Evolutionary conservation across 2,113 vertebrate species (phyloP).

Genomic region (Austrofundulus limnaeus): DNA sequence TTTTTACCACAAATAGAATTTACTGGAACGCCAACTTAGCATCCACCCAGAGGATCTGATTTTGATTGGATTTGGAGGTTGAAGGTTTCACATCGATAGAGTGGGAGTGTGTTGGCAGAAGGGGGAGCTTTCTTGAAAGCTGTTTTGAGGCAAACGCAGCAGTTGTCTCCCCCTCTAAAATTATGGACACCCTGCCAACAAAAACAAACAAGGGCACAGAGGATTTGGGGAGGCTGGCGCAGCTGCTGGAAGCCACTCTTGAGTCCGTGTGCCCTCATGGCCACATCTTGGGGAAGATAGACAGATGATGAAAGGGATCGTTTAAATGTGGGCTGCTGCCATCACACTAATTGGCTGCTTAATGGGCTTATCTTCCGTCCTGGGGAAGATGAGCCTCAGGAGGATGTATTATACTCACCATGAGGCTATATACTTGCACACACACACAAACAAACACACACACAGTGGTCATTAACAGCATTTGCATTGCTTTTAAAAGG

Average conservation of each 20-base stretch:
- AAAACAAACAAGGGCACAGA: constrained; percentile 58
- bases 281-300: constrained; percentile 50
- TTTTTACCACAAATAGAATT: constrained; percentile 48
- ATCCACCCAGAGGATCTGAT: constrained; percentile 61
- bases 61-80: constrained; percentile 65
- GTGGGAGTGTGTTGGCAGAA: constrained; percentile 34
- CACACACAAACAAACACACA: constrained; percentile 25
- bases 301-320: constrained; percentile 64
- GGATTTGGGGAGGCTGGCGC: constrained; percentile 46
- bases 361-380: constrained; percentile 59
- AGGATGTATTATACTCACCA: constrained; percentile 25
- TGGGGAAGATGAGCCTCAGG: constrained; percentile 31
- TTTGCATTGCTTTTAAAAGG: constrained; percentile 10
- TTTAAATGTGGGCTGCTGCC: constrained; percentile 60
- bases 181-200: constrained; percentile 64
- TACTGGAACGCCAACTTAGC: constrained; percentile 53
- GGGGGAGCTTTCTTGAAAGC: constrained; percentile 35
- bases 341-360: constrained; percentile 70
- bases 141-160: constrained; percentile 48
- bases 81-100: constrained; percentile 39
- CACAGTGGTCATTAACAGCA: constrained; percentile 27
- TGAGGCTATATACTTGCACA: constrained; percentile 27
- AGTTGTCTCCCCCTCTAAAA: constrained; percentile 60
- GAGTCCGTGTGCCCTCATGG: constrained; percentile 37
- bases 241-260: constrained; percentile 58